phyloP scores from a whole-genome alignment of 2,888 invertebrate genomes.

The Alloscopus bannaensis region DNA sequence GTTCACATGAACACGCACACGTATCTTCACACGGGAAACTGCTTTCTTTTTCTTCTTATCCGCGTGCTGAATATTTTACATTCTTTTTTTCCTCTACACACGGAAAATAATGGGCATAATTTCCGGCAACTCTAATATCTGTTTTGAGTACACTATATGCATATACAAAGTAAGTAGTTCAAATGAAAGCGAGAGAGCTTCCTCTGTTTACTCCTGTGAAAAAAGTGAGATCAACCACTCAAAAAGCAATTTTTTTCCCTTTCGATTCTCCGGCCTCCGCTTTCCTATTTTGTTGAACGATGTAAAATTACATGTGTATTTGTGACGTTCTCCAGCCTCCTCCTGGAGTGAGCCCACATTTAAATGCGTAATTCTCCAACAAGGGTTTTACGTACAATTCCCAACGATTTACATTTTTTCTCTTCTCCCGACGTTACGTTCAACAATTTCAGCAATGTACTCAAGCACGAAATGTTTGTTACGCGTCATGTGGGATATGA shows the following conservation, averaged over 20 bases:
- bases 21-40: too few species aligned
- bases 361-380: constrained; percentile 72
- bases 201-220: neutral
- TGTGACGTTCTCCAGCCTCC: too few species aligned
- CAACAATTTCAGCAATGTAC: neutral
- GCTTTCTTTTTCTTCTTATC: neutral
- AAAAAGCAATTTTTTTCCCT: constrained; percentile 48
- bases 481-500: neutral
- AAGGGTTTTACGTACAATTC: constrained; percentile 56
- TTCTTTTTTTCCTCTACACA: constrained; percentile 2
- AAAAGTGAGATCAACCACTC: constrained; percentile 30
- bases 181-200: too few species aligned
- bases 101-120: constrained; percentile 29
- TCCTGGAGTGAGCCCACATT: constrained; percentile 59
- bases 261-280: constrained; percentile 2
- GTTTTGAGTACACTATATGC: neutral
- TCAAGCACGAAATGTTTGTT: neutral
- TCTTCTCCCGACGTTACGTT: neutral
- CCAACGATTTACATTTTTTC: constrained; percentile 43
- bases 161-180: too few species aligned
- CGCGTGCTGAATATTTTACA: constrained; percentile 48
- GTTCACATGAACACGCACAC: too few species aligned
- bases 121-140: constrained; percentile 35
- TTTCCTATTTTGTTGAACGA: constrained; percentile 19
- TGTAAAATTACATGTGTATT: constrained; percentile 15